Percentiles rank a stretch among this genome's conserved stretches.
phyloP scores from a whole-genome alignment of 2,888 invertebrate genomes.

The Endomychus coccineus region DNA sequence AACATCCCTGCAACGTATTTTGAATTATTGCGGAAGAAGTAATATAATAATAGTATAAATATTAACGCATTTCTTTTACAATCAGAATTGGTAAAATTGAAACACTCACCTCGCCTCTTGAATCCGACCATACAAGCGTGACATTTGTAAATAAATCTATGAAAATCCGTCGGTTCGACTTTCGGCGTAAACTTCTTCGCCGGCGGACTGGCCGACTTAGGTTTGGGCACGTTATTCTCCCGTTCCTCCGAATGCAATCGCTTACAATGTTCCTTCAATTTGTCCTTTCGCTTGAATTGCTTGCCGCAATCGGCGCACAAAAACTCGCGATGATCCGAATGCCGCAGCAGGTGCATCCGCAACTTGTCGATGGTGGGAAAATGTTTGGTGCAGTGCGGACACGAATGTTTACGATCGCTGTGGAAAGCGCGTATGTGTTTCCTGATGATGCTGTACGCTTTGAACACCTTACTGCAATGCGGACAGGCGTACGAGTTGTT shows the following conservation, averaged over 20 bases:
- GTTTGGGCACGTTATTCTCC: conserved; percentile 40
- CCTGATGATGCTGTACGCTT: conserved; percentile 60
- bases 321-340: conserved; percentile 60
- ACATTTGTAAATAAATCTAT: conserved; percentile 69
- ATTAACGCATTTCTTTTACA: not conserved
- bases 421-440: conserved; percentile 71
- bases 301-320: conserved; percentile 69
- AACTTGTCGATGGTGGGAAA: conserved; percentile 67
- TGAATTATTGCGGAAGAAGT: no score
- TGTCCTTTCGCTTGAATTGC: conserved; percentile 70
- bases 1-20: conserved; percentile 53
- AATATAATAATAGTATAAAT: conserved; percentile 4
- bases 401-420: conserved; percentile 58
- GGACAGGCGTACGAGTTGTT: conserved; percentile 63
- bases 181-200: conserved; percentile 53
- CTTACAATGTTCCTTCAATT: conserved; percentile 64
- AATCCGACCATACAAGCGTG: conserved; percentile 67
- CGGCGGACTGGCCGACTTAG: conserved; percentile 19
- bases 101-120: conserved; percentile 62
- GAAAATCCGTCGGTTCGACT: conserved; percentile 56
- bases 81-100: not conserved
- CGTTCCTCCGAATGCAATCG: conserved; percentile 51
- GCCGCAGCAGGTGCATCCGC: conserved; percentile 62
- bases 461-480: conserved; percentile 59
- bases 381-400: conserved; percentile 59